phyloP scores from a whole-genome alignment of 2,797 vertebrate species.

The Apogon talboti region DNA sequence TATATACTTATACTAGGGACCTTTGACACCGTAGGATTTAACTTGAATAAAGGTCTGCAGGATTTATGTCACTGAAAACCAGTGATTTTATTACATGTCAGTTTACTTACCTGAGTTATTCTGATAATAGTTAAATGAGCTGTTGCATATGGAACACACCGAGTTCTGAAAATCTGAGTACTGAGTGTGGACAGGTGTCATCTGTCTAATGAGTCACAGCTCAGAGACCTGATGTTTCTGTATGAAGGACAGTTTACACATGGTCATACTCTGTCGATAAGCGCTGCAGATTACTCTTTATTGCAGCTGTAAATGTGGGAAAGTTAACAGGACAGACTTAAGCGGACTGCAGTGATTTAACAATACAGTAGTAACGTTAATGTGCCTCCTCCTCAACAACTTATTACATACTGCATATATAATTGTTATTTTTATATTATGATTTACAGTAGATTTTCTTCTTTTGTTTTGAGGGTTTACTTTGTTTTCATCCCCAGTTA shows the following conservation, averaged over 20 bases:
- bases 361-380: no score
- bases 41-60: no score
- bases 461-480: no score
- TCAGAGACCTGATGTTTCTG: slow-evolving; percentile 9
- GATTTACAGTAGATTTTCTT: no score
- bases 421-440: no score
- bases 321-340: slow-evolving; percentile 11
- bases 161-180: neutral
- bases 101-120: neutral
- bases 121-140: slow-evolving; percentile 15
- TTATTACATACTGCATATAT: no score
- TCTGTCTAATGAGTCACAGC: neutral
- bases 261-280: slow-evolving; percentile 37
- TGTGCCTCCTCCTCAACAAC: neutral
- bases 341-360: slow-evolving; percentile 24
- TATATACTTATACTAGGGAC: no score
- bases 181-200: no score
- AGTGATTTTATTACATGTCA: no score
- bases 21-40: no score
- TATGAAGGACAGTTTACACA: slow-evolving; percentile 23
- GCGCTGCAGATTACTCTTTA: slow-evolving; percentile 20
- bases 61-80: no score
- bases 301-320: slow-evolving; percentile 43
- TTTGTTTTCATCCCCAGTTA: no score
- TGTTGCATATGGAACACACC: slow-evolving; percentile 16